Evolutionary conservation across 1,140 invertebrate genomes (phyloP), one percentile per base, ranked within the genome.

Genomic region (Spodoptera frugiperda): DNA sequence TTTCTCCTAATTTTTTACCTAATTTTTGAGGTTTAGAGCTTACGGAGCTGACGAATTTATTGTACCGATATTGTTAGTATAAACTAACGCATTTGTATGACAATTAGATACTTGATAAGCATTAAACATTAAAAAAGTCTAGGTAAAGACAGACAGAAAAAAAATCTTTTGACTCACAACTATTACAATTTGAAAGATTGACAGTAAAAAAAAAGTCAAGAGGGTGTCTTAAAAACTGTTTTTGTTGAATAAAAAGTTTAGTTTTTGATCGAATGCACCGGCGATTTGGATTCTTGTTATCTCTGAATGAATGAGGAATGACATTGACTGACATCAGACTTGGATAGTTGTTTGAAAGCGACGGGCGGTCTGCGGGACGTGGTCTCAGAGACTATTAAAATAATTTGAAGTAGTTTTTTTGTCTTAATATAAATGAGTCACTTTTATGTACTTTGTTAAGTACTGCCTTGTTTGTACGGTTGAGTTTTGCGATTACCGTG

Each of bases 261-360:
- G 67, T 79, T 82, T 81, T 81, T 84, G 71, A 76, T 51, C 68
- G 79, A 82, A 83, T 79, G 79, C 78, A 79, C 67, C 70, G 79
- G 54, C 79, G 80, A 75, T 49, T 79, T 76, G 80, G 75, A 79
- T 82, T 85, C 87, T 76, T 85, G 85, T 88, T 82, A 84, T 86
- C 82, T 85, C 82, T 77, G 78, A 81, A 77, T 39, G 54, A 59
- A 87, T 80, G 81, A 85, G 75, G 82, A 87, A 78, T 89, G 90
- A 91, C 89, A 89, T 83, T 91, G 89, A 91, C 86, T 84, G 90
- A 90, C 90, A 90, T 77, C 73, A 79, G 78, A 78, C 33, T 63
- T 49, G 68, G 72, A 71, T 59, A 39, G 71, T 51, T 48, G 63
- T 17, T 53, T 44, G 17, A 73, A 55, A 68, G 49, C 83, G 84